Conservation (phyloP, 2,888 invertebrate genomes). For the Drosophila meridionalis region DNA sequence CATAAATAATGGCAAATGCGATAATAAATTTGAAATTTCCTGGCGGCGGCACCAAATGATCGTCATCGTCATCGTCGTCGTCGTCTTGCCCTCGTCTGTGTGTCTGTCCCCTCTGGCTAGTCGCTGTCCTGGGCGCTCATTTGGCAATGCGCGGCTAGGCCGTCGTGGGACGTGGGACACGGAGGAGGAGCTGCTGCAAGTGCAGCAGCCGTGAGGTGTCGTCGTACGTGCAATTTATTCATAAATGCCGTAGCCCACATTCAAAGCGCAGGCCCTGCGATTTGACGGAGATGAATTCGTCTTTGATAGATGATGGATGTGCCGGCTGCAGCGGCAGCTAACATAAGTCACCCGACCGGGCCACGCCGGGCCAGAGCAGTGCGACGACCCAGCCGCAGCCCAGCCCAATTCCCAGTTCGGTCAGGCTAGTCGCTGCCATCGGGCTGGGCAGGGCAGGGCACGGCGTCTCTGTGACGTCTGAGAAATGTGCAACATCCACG, state of each 20-base stretch:
- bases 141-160: slow-evolving; percentile 52
- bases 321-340: slow-evolving; percentile 80
- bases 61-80: slow-evolving; percentile 38
- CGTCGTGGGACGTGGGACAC: slow-evolving; percentile 57
- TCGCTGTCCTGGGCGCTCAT: slow-evolving; percentile 28
- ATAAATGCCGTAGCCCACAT: slow-evolving; percentile 81
- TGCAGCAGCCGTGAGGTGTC: slow-evolving; percentile 49
- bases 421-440: slow-evolving; percentile 38
- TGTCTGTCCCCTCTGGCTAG: background rate
- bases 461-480: slow-evolving; percentile 73
- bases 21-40: slow-evolving; percentile 84
- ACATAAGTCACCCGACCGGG: slow-evolving; percentile 76
- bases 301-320: slow-evolving; percentile 82
- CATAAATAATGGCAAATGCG: slow-evolving; percentile 84
- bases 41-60: slow-evolving; percentile 80
- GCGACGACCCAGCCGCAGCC: slow-evolving; percentile 24
- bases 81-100: slow-evolving; percentile 17
- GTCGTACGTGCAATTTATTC: slow-evolving; percentile 82
- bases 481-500: slow-evolving; percentile 80
- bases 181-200: slow-evolving; percentile 9
- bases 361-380: slow-evolving; percentile 5
- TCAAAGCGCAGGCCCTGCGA: slow-evolving; percentile 69
- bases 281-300: slow-evolving; percentile 82
- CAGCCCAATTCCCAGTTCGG: slow-evolving; percentile 46
- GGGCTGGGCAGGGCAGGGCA: slow-evolving; percentile 36